phyloP scores from a whole-genome alignment of 2,888 invertebrate genomes.

The Arctia plantaginis region DNA sequence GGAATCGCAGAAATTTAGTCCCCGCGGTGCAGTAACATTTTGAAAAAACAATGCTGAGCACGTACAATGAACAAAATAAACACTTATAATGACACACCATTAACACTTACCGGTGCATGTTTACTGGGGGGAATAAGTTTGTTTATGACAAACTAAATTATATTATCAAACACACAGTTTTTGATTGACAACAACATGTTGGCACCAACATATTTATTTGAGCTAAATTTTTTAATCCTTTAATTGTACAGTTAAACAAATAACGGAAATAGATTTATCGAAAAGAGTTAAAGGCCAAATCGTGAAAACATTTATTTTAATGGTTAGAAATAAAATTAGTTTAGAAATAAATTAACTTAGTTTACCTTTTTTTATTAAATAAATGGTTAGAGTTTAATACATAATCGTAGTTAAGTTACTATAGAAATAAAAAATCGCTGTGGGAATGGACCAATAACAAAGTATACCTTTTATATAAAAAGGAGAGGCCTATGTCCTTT shows the following conservation, averaged over 20 bases:
- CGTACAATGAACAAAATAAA: constrained; percentile 39
- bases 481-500: no score
- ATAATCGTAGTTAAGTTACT: no score
- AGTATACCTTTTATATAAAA: no score
- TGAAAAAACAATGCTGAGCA: constrained; percentile 28
- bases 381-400: no score
- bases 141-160: constrained; percentile 65
- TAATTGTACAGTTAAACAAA: background rate
- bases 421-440: no score
- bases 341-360: no score
- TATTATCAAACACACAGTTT: constrained; percentile 38
- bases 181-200: constrained; percentile 3
- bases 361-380: no score
- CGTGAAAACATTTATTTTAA: no score
- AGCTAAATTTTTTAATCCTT: background rate
- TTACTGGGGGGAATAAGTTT: constrained; percentile 63
- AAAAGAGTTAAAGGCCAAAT: background rate
- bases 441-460: no score
- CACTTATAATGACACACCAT: constrained; percentile 62
- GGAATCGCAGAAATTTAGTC: background rate
- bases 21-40: background rate
- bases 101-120: constrained; percentile 66
- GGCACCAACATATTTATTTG: background rate
- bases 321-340: no score
- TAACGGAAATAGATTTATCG: background rate